Evolutionary conservation across 2,888 invertebrate species (phyloP).

Genomic region (Hirtodrosophila histrioides): DNA sequence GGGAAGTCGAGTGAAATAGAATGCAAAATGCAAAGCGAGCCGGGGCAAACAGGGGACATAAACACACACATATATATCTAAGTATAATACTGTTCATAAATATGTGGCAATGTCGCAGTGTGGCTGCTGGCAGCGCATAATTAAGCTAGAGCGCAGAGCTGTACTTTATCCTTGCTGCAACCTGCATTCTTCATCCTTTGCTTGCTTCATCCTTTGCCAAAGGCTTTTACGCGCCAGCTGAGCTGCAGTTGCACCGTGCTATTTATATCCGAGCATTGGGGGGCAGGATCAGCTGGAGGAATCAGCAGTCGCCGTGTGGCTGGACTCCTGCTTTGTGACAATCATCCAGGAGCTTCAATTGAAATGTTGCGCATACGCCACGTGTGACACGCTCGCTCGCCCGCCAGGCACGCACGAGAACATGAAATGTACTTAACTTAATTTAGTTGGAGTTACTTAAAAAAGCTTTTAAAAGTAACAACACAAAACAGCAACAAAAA

Average conservation of each 20-base stretch:
- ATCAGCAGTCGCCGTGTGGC: too few species aligned
- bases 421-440: conserved; percentile 67
- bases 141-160: conserved; percentile 2
- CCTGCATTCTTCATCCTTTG: conserved; percentile 1
- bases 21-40: conserved; percentile 10
- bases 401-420: conserved; percentile 21
- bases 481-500: conserved; percentile 11
- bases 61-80: background rate
- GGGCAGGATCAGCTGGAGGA: too few species aligned
- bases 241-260: background rate
- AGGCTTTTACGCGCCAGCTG: conserved; percentile 20
- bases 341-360: background rate
- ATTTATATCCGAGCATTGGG: too few species aligned
- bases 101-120: background rate
- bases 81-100: too few species aligned
- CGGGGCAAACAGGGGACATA: background rate
- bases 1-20: background rate
- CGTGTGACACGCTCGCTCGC: conserved; percentile 15
- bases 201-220: conserved; percentile 5
- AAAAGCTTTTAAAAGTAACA: conserved; percentile 76
- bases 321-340: too few species aligned
- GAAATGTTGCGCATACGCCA: conserved; percentile 33
- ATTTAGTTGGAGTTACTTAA: conserved; percentile 76
- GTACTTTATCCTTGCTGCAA: background rate
- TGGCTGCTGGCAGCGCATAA: conserved; percentile 12